A percentile compares a stretch with the other conserved stretches of the same genome.
Evolutionary conservation across 2,888 invertebrate genomes (phyloP).

Genomic region (Rhogogaster chlorosoma): DNA sequence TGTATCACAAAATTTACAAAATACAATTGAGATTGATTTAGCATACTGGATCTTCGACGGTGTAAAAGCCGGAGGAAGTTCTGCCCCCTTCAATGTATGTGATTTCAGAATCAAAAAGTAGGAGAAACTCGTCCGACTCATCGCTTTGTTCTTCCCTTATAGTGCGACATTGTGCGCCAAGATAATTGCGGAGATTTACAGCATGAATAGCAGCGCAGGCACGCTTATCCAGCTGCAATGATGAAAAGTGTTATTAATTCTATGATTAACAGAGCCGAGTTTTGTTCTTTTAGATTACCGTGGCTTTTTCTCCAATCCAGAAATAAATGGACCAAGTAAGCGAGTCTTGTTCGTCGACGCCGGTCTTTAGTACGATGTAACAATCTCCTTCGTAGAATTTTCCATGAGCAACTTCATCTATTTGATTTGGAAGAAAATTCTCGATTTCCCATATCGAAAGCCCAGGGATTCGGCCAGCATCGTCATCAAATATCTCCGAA

Average conservation of each 20-base stretch:
- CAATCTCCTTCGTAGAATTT: conserved; percentile 99
- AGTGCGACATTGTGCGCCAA: conserved; percentile 96
- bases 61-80: conserved; percentile 98
- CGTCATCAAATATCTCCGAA: conserved; percentile 97
- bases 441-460: conserved; percentile 99
- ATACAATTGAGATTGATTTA: not conserved
- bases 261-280: not conserved
- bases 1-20: conserved; percentile 20
- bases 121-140: conserved; percentile 97
- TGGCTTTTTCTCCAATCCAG: conserved; percentile 98
- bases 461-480: conserved; percentile 95
- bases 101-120: conserved; percentile 93
- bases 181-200: conserved; percentile 96
- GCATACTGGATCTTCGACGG: conserved; percentile 92
- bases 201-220: conserved; percentile 99
- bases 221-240: conserved; percentile 90
- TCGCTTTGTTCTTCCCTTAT: conserved; percentile 98
- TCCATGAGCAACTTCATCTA: conserved; percentile 96
- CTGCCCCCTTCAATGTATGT: conserved; percentile 98
- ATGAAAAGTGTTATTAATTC: conserved; percentile 33
- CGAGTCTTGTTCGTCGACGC: conserved; percentile 89
- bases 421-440: conserved; percentile 97
- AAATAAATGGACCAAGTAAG: conserved; percentile 98
- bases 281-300: conserved; percentile 80
- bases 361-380: conserved; percentile 96